These are phyloP conservation scores for Tenrec ecaudatus DNA, from an alignment of 2,113 vertebrate species.

Conservation along the genomic window DNA sequence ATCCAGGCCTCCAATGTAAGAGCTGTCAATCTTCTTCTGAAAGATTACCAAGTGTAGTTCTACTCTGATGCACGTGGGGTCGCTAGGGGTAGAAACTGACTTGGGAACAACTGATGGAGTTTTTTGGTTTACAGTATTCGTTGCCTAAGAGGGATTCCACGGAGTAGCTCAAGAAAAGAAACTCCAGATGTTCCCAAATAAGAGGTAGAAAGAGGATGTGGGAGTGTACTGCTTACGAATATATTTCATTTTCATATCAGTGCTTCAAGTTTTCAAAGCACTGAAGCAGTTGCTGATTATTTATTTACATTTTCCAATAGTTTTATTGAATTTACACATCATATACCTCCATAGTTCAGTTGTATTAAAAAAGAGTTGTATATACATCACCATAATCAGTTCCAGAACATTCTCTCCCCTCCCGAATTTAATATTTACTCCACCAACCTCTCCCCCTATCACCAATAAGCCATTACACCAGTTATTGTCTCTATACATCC, in stretches of 20 bases:
- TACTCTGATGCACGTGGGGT: neutral
- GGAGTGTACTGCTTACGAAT: neutral
- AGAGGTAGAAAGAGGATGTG: neutral
- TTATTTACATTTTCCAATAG: neutral
- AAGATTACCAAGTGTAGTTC: neutral
- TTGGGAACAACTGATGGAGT: neutral
- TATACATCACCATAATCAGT: too few species aligned
- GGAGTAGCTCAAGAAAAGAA: neutral
- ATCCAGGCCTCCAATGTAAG: neutral
- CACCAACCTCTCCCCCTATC: too few species aligned
- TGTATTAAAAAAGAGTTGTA: too few species aligned
- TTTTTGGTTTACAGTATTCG: neutral
- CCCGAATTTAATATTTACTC: too few species aligned
- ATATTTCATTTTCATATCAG: neutral
- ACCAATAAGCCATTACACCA: too few species aligned
- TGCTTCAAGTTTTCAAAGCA: slow-evolving; percentile 6
- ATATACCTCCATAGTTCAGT: too few species aligned
- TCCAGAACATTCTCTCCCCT: too few species aligned
- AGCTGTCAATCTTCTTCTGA: neutral
- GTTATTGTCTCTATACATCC: too few species aligned
- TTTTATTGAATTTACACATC: too few species aligned
- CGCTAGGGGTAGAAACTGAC: neutral
- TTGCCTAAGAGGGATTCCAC: neutral
- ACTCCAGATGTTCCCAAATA: neutral
- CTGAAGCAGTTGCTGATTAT: neutral